Evolutionary conservation across 2,888 invertebrate genomes (phyloP), one percentile per base, ranked within the genome.

Genomic region (Lamproptera curius): DNA sequence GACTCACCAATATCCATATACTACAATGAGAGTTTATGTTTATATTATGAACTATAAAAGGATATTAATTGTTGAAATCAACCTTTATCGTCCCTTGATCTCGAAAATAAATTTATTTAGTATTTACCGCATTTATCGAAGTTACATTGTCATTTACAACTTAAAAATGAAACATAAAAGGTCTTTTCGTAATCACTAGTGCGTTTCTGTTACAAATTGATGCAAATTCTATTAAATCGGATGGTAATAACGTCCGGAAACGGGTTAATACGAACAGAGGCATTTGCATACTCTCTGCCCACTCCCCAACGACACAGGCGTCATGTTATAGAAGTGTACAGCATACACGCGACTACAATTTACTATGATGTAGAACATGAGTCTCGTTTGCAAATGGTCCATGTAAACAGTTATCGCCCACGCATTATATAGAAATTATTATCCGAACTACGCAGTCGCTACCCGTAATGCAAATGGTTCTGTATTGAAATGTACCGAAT

Each of bases 291-390:
- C 61, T 62, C 59, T 52, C 81, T 79, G 71, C 79, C 80, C 79
- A 83, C 80, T 76, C 70, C 63, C 51, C 58, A 54, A 56, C 71
- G 70, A 84, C 82, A 83, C 84, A 82, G 67, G 72, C 73, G 73
- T 84, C 83, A 84, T 79, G 80, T 84, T 82, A 85, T 79, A 79
- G 61, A 59, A 58, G 63, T 63, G 59, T 62, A 62, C 63, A 63
- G 63, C 61, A 62, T 62, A 59, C 58, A 57, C 51, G 35, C 42
- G 16, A 38, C 26, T 26, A 46, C 48, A 54, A 51, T 55, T 54
- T 46, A 50, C 56, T 39, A 23, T 43, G 56, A 59, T 46, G 23
- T 58, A 62, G 36, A 52, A 33, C 15, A 3, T 36, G 15, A 10
- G 43, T 16, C 26, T 8, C 17, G 38, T 47, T 37, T 15, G 15